Evolutionary conservation across 2,888 invertebrate genomes (phyloP).

Genomic region (Dinocampus coccinellae): DNA sequence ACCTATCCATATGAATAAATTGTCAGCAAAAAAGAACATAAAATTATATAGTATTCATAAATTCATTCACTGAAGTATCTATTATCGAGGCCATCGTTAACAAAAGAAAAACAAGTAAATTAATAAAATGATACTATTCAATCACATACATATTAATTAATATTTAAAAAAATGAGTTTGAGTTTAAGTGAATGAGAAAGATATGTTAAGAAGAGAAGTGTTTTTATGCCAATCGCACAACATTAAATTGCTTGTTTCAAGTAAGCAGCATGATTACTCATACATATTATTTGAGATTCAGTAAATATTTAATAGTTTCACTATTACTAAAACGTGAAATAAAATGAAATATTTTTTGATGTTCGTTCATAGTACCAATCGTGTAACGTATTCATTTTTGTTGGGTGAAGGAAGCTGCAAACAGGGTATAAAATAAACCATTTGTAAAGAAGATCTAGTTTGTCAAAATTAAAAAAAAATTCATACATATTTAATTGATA

Average conservation of each 20-base stretch:
- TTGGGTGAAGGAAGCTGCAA: no score
- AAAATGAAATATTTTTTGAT: not conserved
- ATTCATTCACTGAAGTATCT: conserved; percentile 36
- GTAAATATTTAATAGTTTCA: not conserved
- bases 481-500: no score
- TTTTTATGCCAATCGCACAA: no score
- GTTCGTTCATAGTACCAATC: conserved; percentile 31
- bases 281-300: not conserved
- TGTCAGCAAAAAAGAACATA: conserved; percentile 30
- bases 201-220: no score
- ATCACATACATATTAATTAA: conserved; percentile 34
- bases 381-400: not conserved
- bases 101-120: conserved; percentile 41
- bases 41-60: conserved; percentile 37
- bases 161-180: conserved; percentile 32
- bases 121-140: conserved; percentile 26
- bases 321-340: no score
- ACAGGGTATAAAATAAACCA: no score
- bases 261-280: no score
- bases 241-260: no score
- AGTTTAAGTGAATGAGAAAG: conserved; percentile 28
- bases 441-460: no score
- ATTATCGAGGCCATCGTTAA: conserved; percentile 45
- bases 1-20: no score
- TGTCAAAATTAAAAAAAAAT: no score